phyloP scores from a whole-genome alignment of 2,888 invertebrate species.

The Saturnia japonica region DNA sequence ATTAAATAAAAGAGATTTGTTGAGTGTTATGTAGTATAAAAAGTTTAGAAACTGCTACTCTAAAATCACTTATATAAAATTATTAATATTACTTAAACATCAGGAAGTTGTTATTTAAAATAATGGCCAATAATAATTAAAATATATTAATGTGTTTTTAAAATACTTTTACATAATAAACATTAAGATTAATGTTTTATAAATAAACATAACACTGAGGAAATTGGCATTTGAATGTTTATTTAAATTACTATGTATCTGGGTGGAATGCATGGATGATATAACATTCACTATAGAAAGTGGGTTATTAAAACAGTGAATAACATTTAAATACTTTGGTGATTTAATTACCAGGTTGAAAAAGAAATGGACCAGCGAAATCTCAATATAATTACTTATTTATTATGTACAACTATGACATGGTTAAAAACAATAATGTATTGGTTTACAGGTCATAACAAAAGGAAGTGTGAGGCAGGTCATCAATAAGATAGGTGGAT shows the following conservation, averaged over 20 bases:
- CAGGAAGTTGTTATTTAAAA: background rate
- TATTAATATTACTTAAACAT: background rate
- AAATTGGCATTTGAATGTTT: background rate
- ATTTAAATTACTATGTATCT: conserved; percentile 8
- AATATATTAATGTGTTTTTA: background rate
- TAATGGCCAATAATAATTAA: background rate
- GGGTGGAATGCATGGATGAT: background rate
- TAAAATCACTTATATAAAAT: background rate
- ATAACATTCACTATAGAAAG: background rate
- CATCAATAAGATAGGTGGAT: too few relatives aligned
- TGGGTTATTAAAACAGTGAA: background rate
- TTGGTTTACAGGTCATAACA: too few relatives aligned
- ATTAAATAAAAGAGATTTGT: too few relatives aligned
- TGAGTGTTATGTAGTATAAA: background rate
- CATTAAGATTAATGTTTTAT: background rate
- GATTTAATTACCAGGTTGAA: too few relatives aligned
- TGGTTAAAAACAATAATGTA: too few relatives aligned
- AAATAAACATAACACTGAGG: conserved; percentile 8
- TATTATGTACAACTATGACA: too few relatives aligned
- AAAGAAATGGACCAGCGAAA: too few relatives aligned
- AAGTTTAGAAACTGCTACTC: background rate
- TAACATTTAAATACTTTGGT: background rate
- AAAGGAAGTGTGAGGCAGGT: too few relatives aligned
- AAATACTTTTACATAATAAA: background rate
- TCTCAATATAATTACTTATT: too few relatives aligned